phyloP scores from a whole-genome alignment of 2,888 invertebrate species.

The Dysmachus trigonus region DNA sequence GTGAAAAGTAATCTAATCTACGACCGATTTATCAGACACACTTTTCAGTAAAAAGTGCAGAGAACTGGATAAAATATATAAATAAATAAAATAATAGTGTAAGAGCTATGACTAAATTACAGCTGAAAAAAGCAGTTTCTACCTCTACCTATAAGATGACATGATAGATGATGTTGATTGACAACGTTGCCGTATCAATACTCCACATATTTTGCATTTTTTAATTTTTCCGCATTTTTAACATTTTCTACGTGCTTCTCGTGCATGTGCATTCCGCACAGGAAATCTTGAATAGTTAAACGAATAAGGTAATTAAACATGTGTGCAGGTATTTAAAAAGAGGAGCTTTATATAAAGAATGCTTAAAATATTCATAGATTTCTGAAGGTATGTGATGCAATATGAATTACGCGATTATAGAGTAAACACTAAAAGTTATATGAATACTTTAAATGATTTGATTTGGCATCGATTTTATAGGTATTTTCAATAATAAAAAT shows the following conservation, averaged over 20 bases:
- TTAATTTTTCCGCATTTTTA: neutral
- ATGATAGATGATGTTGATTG: neutral
- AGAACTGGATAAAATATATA: too few species aligned
- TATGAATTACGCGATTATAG: neutral
- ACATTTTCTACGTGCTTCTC: neutral
- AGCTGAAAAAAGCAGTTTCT: too few species aligned
- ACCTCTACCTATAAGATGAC: too few species aligned
- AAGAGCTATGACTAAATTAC: too few species aligned
- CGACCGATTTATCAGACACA: too few species aligned
- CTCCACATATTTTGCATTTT: neutral
- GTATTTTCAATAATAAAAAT: too few species aligned
- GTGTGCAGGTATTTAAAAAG: neutral
- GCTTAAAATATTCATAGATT: neutral
- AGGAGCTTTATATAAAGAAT: neutral
- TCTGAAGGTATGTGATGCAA: neutral
- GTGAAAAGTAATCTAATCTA: too few species aligned
- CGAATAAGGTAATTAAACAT: neutral
- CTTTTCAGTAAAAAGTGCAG: too few species aligned
- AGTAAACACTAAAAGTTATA: neutral
- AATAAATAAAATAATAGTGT: too few species aligned
- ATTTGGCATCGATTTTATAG: too few species aligned
- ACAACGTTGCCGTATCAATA: neutral
- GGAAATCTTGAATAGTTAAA: neutral
- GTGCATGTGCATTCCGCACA: neutral
- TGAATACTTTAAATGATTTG: too few species aligned